Conservation (phyloP, 2,113 vertebrate genomes). For the Bufo bufo region DNA sequence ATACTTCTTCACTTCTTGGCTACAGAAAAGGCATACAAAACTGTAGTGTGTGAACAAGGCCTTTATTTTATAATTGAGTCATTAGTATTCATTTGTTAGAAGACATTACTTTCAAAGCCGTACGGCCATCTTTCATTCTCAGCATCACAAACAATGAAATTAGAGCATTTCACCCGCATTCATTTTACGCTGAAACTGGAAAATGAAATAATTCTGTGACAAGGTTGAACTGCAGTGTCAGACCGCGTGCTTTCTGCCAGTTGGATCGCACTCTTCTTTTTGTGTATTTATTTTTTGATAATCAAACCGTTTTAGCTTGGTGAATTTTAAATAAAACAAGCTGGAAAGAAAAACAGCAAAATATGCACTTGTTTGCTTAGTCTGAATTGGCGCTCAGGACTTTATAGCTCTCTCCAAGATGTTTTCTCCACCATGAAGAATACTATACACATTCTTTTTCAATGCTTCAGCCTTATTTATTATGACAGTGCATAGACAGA, state of each 20-base stretch:
- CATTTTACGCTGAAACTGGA: background rate
- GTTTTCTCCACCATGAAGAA: constrained; percentile 13
- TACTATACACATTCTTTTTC: constrained; percentile 61
- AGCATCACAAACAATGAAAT: background rate
- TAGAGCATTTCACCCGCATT: background rate
- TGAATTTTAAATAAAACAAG: constrained; percentile 45
- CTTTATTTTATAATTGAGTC: background rate
- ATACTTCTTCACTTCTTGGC: background rate
- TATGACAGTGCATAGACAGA: constrained; percentile 64
- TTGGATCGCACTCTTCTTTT: constrained; percentile 46
- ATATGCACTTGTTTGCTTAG: constrained; percentile 53
- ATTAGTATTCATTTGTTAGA: background rate
- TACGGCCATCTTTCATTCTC: background rate
- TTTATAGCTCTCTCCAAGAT: constrained; percentile 47
- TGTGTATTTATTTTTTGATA: constrained; percentile 53
- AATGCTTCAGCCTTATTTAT: constrained; percentile 64
- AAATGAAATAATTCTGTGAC: constrained; percentile 10
- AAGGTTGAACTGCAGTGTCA: constrained; percentile 15
- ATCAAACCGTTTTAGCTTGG: constrained; percentile 45
- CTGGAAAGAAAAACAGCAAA: constrained; percentile 47
- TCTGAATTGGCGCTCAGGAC: constrained; percentile 42
- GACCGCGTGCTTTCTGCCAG: constrained; percentile 12
- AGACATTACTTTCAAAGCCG: background rate
- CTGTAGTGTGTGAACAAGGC: background rate
- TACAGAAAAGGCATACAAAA: background rate